A percentile compares a stretch with the other conserved stretches of the same genome.
phyloP scores from a whole-genome alignment of 1,140 invertebrate genomes.

The Lepidurus packardi region DNA sequence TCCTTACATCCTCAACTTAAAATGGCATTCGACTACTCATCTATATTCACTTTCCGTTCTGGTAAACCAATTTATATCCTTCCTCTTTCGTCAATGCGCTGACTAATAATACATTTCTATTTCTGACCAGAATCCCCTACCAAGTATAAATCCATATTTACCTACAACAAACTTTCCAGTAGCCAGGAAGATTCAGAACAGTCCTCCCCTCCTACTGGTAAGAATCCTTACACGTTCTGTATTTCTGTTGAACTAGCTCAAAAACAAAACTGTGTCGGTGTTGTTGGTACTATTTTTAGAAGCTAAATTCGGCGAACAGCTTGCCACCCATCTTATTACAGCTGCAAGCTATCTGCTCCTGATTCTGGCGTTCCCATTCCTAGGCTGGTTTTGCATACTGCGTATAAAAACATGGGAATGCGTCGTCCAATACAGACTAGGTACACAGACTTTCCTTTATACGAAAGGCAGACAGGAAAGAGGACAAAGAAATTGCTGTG shows the following conservation, averaged over 20 bases:
- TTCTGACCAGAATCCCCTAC: background rate
- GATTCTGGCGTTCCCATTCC: background rate
- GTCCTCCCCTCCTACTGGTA: background rate
- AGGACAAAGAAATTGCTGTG: background rate
- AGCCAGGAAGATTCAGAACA: background rate
- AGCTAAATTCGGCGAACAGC: background rate
- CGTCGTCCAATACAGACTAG: background rate
- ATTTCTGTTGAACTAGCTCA: background rate
- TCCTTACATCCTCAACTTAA: background rate
- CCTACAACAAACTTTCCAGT: background rate
- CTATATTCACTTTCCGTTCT: background rate
- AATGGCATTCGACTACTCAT: background rate
- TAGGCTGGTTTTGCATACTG: background rate
- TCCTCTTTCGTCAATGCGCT: background rate
- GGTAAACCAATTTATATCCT: background rate
- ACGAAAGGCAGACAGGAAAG: too few species aligned
- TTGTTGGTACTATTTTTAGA: background rate
- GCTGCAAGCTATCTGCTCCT: background rate
- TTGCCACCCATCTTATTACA: constrained; percentile 7
- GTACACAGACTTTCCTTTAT: background rate
- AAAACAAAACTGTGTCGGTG: background rate
- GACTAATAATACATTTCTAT: background rate
- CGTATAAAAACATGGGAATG: background rate
- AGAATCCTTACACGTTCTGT: background rate
- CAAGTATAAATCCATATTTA: background rate